Conservation (phyloP, 1,140 invertebrate genomes). For the Papilio machaon region DNA sequence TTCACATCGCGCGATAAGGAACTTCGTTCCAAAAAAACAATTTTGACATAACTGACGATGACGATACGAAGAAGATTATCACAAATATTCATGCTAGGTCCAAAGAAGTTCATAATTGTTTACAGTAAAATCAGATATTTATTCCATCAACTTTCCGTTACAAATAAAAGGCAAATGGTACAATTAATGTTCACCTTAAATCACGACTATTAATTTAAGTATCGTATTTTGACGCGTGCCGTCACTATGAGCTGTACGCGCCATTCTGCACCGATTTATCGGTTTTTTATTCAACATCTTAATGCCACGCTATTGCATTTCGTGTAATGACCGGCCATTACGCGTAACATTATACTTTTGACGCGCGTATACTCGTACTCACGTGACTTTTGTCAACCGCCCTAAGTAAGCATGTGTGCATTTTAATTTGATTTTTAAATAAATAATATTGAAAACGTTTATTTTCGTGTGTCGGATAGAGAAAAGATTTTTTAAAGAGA, state of each 20-base stretch:
- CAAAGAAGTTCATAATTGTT: not conserved
- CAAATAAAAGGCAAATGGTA: not conserved
- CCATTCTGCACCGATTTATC: constrained; percentile 36
- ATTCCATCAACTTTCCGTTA: constrained; percentile 26
- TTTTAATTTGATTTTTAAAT: constrained; percentile 13
- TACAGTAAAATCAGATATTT: not conserved
- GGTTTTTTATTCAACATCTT: constrained; percentile 37
- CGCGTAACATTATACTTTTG: constrained; percentile 28
- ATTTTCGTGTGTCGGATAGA: too few species aligned
- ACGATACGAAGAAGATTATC: too few species aligned
- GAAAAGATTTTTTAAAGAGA: too few species aligned
- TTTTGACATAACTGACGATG: too few species aligned
- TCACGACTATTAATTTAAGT: constrained; percentile 19
- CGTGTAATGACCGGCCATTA: constrained; percentile 33
- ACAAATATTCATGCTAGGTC: too few species aligned
- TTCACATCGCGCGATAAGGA: too few species aligned
- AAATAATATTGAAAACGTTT: not conserved
- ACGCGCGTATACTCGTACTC: not conserved
- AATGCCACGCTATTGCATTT: constrained; percentile 37
- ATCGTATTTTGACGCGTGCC: constrained; percentile 38
- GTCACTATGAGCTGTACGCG: constrained; percentile 8
- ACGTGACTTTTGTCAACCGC: constrained; percentile 8
- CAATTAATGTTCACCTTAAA: not conserved
- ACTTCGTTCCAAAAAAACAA: too few species aligned
- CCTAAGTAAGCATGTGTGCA: not conserved